These are phyloP conservation scores for Morinoia aosen DNA, from an alignment of 2,888 invertebrate genomes.

Conservation along the genomic window DNA sequence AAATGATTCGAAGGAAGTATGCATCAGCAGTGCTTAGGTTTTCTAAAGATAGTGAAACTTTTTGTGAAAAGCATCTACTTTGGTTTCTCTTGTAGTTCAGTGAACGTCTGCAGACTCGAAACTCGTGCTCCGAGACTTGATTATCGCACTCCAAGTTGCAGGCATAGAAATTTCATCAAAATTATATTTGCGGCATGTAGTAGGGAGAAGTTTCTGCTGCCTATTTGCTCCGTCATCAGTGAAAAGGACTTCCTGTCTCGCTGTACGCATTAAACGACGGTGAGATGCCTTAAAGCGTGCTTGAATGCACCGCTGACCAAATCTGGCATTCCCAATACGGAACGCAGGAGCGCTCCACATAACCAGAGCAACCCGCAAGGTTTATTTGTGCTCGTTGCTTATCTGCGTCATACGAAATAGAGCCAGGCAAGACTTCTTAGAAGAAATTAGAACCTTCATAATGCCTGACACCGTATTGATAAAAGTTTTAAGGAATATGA, in stretches of 20 bases:
- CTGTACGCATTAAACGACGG: not conserved
- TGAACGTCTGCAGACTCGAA: not conserved
- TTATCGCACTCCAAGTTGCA: not conserved
- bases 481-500: no score
- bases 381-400: no score
- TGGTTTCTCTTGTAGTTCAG: not conserved
- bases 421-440: no score
- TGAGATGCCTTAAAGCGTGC: not conserved
- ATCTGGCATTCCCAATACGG: not conserved
- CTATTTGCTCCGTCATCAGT: not conserved
- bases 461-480: no score
- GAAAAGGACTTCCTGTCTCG: not conserved
- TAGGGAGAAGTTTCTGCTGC: not conserved
- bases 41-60: not conserved
- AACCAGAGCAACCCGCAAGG: not conserved
- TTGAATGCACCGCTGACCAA: not conserved
- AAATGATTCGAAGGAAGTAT: not conserved
- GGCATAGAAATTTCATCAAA: not conserved
- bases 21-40: not conserved
- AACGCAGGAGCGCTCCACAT: not conserved
- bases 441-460: no score
- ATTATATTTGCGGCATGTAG: not conserved
- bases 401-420: no score
- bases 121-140: not conserved
- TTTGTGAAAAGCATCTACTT: no score